phyloP scores from a whole-genome alignment of 2,797 vertebrate species.

The Phataginus tetradactyla region DNA sequence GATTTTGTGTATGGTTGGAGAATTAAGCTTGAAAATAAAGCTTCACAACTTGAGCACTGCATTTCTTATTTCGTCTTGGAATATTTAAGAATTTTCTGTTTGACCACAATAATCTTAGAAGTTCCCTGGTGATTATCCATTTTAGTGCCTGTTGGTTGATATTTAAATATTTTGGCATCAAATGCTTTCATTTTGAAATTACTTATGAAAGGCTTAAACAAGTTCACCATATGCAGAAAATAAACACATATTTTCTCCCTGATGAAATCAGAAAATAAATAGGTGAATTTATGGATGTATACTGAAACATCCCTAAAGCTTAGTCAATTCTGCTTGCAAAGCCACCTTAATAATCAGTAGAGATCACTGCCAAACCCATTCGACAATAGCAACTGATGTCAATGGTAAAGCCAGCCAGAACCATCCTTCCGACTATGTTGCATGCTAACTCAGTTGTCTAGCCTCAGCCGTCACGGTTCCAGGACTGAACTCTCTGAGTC shows the following conservation, averaged over 20 bases:
- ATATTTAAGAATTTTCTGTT: conserved; percentile 36
- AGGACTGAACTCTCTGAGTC: background rate
- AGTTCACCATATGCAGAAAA: background rate
- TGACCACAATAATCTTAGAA: conserved; percentile 1
- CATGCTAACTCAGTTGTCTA: background rate
- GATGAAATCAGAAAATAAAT: conserved; percentile 63
- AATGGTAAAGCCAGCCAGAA: background rate
- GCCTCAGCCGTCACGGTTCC: background rate
- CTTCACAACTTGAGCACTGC: background rate
- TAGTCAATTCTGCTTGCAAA: conserved; percentile 57
- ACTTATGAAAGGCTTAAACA: conserved; percentile 43
- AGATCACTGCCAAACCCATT: conserved; percentile 3
- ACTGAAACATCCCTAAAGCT: conserved; percentile 3
- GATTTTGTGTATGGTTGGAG: background rate
- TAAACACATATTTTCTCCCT: conserved; percentile 8
- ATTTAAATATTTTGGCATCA: background rate
- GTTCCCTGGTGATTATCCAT: background rate
- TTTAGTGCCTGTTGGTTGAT: background rate
- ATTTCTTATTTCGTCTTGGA: conserved; percentile 30
- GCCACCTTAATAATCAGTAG: conserved; percentile 21
- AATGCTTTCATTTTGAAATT: conserved; percentile 42
- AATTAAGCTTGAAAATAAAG: conserved; percentile 16
- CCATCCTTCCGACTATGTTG: background rate
- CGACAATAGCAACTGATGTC: background rate
- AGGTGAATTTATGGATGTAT: conserved; percentile 46